Base-by-base conservation (phyloP, 2,888 invertebrate species). In the Acanthosepion esculentum region DNA sequence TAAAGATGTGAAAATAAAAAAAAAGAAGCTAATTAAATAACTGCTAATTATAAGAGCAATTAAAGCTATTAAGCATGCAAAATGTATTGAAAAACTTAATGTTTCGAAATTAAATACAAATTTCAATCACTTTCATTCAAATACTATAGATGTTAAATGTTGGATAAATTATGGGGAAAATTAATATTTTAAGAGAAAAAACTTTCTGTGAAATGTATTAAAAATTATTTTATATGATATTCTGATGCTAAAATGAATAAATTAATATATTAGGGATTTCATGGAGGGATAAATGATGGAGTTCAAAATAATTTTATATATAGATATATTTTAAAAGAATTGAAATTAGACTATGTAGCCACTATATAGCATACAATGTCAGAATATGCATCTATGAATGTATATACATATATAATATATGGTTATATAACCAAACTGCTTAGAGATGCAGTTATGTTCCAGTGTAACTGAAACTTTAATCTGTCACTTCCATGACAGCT, bases 401-500 rank as follows among this genome's bases (percentile, higher is more conserved):
- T n/a, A 15, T 50, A 92, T 18, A 92, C 53, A 48, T 29, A 92
- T 48, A 92, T 92, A 92, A 92, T 41, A 92, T 92, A 29, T 92
- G 48, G 48, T 48, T 92, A 48, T 92, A 92, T 92, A 48, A 48
- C 50, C 48, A 50, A 92, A 92, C 78, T 78, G 78, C 78, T 78
- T 78, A 33, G 3, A 78, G n/a, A 33, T 78, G 78, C 78, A 78
- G 78, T 78, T 78, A 78, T 33, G 78, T 78, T 78, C 78, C 78
- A 78, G 78, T 78, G 15, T 78, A 78, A 78, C 78, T 78, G 78
- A 78, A 78, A 78, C 78, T 78, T 78, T 33, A 33, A 33, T 78
- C 78, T 78, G 78, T 78, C 78, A 78, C n/a, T 78, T 78, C n/a
- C n/a, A 78, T 78, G 78, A 78, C 78, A 78, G 78, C 33, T 78